phyloP scores from a whole-genome alignment of 2,888 invertebrate genomes.

The Thecocarcelia acutangulata region DNA sequence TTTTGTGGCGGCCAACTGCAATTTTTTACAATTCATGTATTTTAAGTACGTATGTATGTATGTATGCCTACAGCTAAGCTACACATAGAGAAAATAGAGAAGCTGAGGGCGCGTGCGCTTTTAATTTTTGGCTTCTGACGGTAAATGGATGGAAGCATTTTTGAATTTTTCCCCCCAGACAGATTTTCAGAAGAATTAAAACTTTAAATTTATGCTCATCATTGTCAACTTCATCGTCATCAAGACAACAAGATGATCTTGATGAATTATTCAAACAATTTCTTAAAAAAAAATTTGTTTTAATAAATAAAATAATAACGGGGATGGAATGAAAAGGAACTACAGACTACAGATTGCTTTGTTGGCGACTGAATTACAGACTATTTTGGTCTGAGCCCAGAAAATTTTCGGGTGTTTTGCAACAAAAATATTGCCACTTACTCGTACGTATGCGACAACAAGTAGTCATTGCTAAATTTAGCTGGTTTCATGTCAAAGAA shows the following conservation, averaged over 20 bases:
- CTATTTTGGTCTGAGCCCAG: no score
- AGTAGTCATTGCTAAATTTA: no score
- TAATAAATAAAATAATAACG: neutral
- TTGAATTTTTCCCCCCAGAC: neutral
- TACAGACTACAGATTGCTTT: no score
- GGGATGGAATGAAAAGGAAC: neutral
- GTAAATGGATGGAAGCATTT: neutral
- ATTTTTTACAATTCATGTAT: neutral
- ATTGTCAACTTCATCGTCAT: slow-evolving; percentile 37
- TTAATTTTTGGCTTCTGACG: neutral
- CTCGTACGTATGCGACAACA: no score
- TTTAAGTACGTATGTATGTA: no score
- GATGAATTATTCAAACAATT: slow-evolving; percentile 64
- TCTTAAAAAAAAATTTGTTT: neutral
- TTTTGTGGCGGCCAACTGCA: slow-evolving; percentile 9
- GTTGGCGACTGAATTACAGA: no score
- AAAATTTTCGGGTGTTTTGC: no score
- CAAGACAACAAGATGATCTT: slow-evolving; percentile 22
- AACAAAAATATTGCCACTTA: no score
- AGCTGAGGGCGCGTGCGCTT: slow-evolving; percentile 6
- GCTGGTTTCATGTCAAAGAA: no score
- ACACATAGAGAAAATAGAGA: neutral
- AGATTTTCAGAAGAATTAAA: neutral
- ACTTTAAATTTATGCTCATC: slow-evolving; percentile 16
- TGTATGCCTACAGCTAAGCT: no score